A percentile compares a stretch with the other conserved stretches of the same genome.
Evolutionary conservation across 2,797 vertebrate species (phyloP).

Genomic region (Coccyzus lansbergi): DNA sequence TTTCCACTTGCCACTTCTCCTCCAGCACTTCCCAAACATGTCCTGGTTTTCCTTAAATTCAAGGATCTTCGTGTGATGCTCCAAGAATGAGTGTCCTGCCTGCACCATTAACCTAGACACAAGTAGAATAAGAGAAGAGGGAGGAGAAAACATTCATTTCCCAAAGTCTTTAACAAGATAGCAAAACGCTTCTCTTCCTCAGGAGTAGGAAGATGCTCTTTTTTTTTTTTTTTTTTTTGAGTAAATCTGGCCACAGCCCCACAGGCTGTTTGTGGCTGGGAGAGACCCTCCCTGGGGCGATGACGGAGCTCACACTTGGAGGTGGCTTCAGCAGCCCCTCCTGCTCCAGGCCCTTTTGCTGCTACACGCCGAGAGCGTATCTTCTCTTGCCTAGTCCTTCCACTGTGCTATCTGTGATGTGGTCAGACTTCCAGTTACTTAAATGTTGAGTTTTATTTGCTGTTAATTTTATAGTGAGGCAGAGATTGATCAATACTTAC

Average conservation of each 20-base stretch:
- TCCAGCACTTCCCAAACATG: background rate
- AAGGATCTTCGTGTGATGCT: background rate
- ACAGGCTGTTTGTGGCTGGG: rapidly evolving
- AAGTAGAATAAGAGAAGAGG: background rate
- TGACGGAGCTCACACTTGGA: background rate
- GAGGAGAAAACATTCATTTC: background rate
- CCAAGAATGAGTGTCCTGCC: background rate
- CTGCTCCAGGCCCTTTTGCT: background rate
- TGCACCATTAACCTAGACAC: background rate
- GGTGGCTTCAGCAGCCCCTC: background rate
- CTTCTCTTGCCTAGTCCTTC: background rate
- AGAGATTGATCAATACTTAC: background rate
- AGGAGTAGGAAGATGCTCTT: background rate
- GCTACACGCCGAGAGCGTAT: rapidly evolving
- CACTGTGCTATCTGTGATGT: background rate
- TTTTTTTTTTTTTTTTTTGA: background rate
- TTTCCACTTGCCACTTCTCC: background rate
- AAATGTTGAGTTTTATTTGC: background rate
- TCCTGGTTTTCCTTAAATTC: background rate
- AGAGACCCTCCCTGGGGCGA: background rate
- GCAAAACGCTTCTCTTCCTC: background rate
- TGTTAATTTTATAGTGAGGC: conserved; percentile 5
- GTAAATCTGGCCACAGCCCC: background rate
- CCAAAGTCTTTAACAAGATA: background rate
- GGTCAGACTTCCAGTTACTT: background rate